Evolutionary conservation across 2,888 invertebrate genomes (phyloP), one percentile per base, ranked within the genome.

Genomic region (Phyto melanocephala): DNA sequence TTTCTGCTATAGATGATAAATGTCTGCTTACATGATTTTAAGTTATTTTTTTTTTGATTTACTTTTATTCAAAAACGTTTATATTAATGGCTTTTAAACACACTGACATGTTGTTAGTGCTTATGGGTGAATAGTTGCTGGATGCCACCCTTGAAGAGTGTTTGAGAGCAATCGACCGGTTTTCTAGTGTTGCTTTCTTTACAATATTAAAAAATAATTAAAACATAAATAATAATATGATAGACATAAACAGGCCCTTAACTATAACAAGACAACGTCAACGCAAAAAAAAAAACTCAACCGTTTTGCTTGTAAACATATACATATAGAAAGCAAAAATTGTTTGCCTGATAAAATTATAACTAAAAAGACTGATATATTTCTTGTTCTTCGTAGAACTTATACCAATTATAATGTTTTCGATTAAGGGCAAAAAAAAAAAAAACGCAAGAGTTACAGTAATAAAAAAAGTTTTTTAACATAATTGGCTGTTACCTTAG

Each of bases 221-320:
- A 81, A 81, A 77, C 81, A 81, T 81, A 81, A 81, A 81, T 81
- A 77, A 81, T 74, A 72, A 81, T 72, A 62, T 77, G 52, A 65
- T 65, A 60, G 54, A 80, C 71, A 80, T 56, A 71, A 76, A 63
- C 62, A 75, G 70, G 54, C 54, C 62, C 77, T 70, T 70, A 70
- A 77, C 62, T 62, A 24, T 45, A 37, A 52, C 24, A 62, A 50
- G 22, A 17, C 24, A 47, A 60, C 24, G 35, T 50, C 11, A 63
- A 15, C n/a, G 28, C 28, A 28, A 28, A 5, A 28, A 28, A 15
- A 11, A 42, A n/a, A 35, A n/a, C 50, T 24, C 22, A 65, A 75
- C 75, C 56, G 56, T 67, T 75, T 8, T 54, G 13, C 20, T 52
- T 40, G 28, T 47, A 1, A 0, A 3, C 35, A 4, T n/a, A 0